Percentiles rank a stretch among this genome's conserved stretches.
Evolutionary conservation across 2,113 vertebrate genomes (phyloP).

Genomic region (Gallinago jamesoni): DNA sequence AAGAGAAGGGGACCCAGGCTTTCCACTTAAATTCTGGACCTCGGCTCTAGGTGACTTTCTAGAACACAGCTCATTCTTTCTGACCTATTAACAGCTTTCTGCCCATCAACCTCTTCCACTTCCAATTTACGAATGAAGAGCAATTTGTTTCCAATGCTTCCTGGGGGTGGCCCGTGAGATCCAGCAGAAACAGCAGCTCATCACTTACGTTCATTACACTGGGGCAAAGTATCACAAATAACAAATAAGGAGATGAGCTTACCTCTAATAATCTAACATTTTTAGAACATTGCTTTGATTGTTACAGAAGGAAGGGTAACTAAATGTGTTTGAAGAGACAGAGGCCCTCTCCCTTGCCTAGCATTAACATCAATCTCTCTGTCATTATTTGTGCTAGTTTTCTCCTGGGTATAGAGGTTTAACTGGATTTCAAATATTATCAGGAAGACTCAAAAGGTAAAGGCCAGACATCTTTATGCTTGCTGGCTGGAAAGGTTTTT

Average conservation of each 20-base stretch:
- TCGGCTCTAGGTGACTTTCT: not conserved
- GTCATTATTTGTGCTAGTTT: conserved; percentile 28
- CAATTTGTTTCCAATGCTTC: not conserved
- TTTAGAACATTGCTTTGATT: not conserved
- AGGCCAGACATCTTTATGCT: conserved; percentile 28
- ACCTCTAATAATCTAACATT: not conserved
- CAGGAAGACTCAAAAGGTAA: conserved; percentile 4
- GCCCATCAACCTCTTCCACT: rapidly evolving
- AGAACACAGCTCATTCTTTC: not conserved
- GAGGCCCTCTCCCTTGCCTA: not conserved
- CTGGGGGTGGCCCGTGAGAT: not conserved
- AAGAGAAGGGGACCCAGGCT: not conserved
- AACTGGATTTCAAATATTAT: conserved; percentile 11
- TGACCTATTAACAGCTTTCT: not conserved
- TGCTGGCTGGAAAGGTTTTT: not conserved
- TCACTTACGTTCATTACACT: not conserved
- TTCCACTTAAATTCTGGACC: not conserved
- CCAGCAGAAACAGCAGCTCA: not conserved
- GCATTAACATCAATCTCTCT: conserved; percentile 15
- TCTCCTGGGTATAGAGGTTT: not conserved
- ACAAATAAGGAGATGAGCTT: not conserved
- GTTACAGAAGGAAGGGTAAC: not conserved
- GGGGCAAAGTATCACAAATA: not conserved
- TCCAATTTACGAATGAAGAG: not conserved
- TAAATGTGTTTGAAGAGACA: not conserved